These are phyloP conservation scores for Hozukius guyotensis DNA, from an alignment of 2,797 vertebrate genomes.

Conservation along the genomic window DNA sequence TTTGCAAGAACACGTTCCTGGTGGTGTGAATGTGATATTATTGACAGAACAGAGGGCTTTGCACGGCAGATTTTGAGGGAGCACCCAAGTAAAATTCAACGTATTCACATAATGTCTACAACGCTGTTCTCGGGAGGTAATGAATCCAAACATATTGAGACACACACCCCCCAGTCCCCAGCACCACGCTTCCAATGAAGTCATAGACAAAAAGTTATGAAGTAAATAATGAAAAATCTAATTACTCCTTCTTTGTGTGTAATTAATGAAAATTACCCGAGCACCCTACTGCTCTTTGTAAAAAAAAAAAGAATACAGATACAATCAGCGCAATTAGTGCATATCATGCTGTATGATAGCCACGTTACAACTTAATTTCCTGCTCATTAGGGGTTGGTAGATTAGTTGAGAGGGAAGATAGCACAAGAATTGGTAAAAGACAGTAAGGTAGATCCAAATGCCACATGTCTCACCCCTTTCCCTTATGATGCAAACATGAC, in stretches of 20 bases:
- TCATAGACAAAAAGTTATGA: conserved; percentile 70
- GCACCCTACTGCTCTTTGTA: conserved; percentile 82
- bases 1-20: not conserved
- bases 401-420: conserved; percentile 60
- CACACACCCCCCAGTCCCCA: not conserved
- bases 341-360: conserved; percentile 81
- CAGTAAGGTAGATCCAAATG: conserved; percentile 11
- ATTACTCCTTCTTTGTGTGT: conserved; percentile 84
- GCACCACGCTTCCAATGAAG: conserved; percentile 1
- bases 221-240: conserved; percentile 85
- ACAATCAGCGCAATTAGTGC: conserved; percentile 86
- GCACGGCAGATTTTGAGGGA: not conserved
- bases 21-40: not conserved
- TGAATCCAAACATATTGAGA: conserved; percentile 67
- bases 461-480: not conserved
- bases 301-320: conserved; percentile 71
- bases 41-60: not conserved
- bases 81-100: not conserved
- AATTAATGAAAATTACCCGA: conserved; percentile 87
- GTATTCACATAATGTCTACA: conserved; percentile 39
- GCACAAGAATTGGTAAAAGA: conserved; percentile 21
- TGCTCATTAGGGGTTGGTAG: conserved; percentile 80
- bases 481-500: conserved; percentile 10
- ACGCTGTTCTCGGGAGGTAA: conserved; percentile 58
- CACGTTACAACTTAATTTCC: conserved; percentile 85